These are phyloP conservation scores for Hirudinaria manillensis DNA, from an alignment of 2,888 invertebrate species.

Conservation along the genomic window DNA sequence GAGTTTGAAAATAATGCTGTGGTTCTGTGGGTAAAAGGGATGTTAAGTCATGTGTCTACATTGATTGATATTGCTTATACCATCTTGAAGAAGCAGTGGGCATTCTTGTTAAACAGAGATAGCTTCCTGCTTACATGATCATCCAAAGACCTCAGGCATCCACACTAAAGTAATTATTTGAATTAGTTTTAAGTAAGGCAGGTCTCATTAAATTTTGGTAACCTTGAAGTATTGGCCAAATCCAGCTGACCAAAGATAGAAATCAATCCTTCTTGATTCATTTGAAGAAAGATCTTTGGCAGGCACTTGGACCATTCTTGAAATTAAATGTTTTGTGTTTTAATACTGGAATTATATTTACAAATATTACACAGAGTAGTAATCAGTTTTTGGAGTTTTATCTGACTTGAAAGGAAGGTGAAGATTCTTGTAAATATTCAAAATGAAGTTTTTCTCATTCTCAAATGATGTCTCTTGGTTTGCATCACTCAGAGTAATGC, in stretches of 20 bases:
- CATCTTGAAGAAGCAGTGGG: neutral
- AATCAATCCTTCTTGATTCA: constrained; percentile 26
- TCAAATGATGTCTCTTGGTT: neutral
- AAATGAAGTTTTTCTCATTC: neutral
- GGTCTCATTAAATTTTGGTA: neutral
- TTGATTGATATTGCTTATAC: neutral
- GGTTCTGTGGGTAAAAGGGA: constrained; percentile 13
- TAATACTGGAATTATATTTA: neutral
- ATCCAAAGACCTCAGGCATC: neutral
- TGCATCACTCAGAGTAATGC: neutral
- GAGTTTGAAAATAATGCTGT: constrained; percentile 18
- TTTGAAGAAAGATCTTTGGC: constrained; percentile 12
- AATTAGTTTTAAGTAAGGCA: no score
- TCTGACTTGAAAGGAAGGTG: neutral
- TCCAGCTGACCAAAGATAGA: constrained; percentile 30
- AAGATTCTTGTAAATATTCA: neutral
- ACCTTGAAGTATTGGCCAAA: constrained; percentile 27
- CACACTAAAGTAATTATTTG: constrained; percentile 3
- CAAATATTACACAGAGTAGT: neutral
- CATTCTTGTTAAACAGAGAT: neutral
- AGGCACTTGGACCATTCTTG: constrained; percentile 27
- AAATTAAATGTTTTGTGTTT: neutral
- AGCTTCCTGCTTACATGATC: constrained; percentile 25
- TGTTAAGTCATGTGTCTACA: neutral
- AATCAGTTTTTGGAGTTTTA: neutral